Evolutionary conservation across 2,888 invertebrate genomes (phyloP), one percentile per base, ranked within the genome.

Genomic region (Heliconius cydno): DNA sequence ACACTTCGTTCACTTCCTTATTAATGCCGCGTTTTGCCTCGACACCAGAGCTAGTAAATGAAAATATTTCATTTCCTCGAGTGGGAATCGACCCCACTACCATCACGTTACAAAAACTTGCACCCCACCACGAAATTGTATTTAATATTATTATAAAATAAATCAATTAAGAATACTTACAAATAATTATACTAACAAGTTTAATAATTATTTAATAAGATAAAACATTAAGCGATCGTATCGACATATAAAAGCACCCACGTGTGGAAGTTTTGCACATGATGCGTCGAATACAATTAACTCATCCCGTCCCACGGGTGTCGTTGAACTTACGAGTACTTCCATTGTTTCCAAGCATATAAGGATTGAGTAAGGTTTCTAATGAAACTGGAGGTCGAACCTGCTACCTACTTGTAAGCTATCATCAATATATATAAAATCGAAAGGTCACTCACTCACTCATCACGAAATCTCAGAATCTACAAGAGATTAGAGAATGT

Each of bases 241-340:
- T 79, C 66, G 77, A 41, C 76, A 76, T 81, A 77, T 83, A 82
- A 75, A 81, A 77, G 68, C 82, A 78, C 84, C 85, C 85, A 86
- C 86, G 83, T 85, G 80, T 77, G 79, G 83, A 84, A 83, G 84
- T 84, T 85, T 86, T 84, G 86, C 87, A 87, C 86, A 86, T 87
- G 84, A 84, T 83, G 85, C 83, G 84, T 79, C 87, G 88, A 86
- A 87, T 88, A 88, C 86, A 90, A 91, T 91, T 89, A 90, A 82
- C 83, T 85, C 84, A 85, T 87, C 87, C 87, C 91, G 85, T 88
- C 92, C 92, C 92, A 92, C 92, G 87, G 85, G 87, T 90, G 86
- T 85, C 92, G 85, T 86, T 88, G 92, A 92, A 91, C 91, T 87
- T 84, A 34, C 3, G 12, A 6, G 9, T 80, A 77, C 38, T 78